Base-by-base conservation (phyloP, 2,797 vertebrate species). In the Acrossocheilus fasciatus region DNA sequence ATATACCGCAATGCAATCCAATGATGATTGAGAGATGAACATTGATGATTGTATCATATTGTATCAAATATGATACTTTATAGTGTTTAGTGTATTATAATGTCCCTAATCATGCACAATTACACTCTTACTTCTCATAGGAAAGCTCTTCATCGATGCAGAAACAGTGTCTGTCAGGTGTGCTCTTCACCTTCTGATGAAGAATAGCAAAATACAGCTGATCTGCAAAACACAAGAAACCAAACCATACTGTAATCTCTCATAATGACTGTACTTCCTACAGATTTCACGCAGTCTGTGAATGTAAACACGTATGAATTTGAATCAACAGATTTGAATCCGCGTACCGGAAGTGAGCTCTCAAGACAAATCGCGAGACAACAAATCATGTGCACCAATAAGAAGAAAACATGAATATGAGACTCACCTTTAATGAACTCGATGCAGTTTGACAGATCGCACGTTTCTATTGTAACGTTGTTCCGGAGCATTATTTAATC, bases 161-260 rank as follows among this genome's bases (percentile, higher is more conserved):
- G 95, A 99, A 99, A 92, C 97, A 99, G 95, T 99, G 98, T 86
- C 96, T 93, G 81, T 97, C 97, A 80, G 96, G 83, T 59, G 95
- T 95, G 94, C 94, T 97, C 94, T 97, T 98, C 92, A 97, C 96
- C 95, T 98, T 99, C 92, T 97, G 97, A 91, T 95, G 95, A 45
- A 99, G 95, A 92, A 98, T 95, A 91, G 97, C 97, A 93, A 99
- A 99, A 95, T 97, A 98, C 34, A 99, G 96, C 90, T 97, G 97
- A 96, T 98, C 98, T 99, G 95, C 89, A 96, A 95, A 69, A 84
- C 76, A 91, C 93, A 23, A 50, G 79, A 57, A 0, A 8, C 2
- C 59, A 84, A 59, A 34, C 0, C 43, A 77, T 20, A 80, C 17
- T 20, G 43, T 52, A 54, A 52, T 85, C 26, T 86, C 70, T n/a